Evolutionary conservation across 2,888 invertebrate genomes (phyloP), one percentile per base, ranked within the genome.

Genomic region (Sisyra nigra): DNA sequence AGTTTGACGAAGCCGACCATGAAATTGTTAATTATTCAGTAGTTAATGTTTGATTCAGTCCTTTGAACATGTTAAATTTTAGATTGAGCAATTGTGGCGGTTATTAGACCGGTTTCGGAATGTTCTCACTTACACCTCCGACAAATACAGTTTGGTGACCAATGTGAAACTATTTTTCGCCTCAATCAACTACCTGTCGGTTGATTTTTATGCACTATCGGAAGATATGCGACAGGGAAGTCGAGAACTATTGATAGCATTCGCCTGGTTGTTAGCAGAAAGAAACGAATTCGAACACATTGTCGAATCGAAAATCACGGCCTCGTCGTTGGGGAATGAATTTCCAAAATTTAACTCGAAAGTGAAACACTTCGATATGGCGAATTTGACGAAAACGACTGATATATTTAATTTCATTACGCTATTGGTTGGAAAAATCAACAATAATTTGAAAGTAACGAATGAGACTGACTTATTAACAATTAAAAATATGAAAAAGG

Each of bases 191-290:
- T 37, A 37, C 15, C n/a, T 18, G n/a, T 37, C 15, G 9, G 19
- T 37, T 2, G 37, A 37, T 18, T 61, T 65, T 48, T 64, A 60
- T 47, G 49, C 52, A 3, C 48, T 59, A 6, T 50, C 56, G 10
- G 44, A 49, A 44, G 44, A 50, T 48, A 47, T 50, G 50, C 40
- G 48, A 34, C 46, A 36, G 34, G 50, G 53, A 29, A 59, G 52
- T 45, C 53, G 58, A 46, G 56, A 57, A 46, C 50, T 62, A 34
- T 50, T 65, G 37, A 43, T 64, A 36, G 61, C 62, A 8, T 48
- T 65, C 17, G 53, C 56, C 13, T 65, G 60, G 59, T 43, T 64
- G 10, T 42, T 64, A 15, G 52, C 55, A 35, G 54, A 58, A 38
- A 37, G 18, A 37, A 37, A 37, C 18, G n/a, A 18, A 15, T 37